These are phyloP conservation scores for Brachionus manjavacas DNA, from an alignment of 1,140 invertebrate species.

Conservation along the genomic window DNA sequence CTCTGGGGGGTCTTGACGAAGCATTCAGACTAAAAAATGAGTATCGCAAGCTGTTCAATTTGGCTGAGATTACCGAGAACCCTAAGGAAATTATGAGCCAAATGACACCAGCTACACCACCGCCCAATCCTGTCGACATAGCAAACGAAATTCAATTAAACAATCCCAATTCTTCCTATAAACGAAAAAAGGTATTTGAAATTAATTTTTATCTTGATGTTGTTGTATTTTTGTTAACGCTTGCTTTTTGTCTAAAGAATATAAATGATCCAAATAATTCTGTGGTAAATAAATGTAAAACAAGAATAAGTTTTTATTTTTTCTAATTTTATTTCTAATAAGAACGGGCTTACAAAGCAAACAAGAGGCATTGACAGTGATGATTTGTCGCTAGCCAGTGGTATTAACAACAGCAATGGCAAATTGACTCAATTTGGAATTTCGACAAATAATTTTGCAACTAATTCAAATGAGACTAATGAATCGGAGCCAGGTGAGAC, in stretches of 20 bases:
- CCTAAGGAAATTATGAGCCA: slow-evolving; percentile 82
- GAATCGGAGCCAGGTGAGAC: background rate
- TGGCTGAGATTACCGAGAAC: slow-evolving; percentile 77
- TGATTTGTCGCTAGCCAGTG: background rate
- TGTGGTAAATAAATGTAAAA: background rate
- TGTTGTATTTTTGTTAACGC: background rate
- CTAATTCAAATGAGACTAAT: background rate
- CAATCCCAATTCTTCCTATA: background rate
- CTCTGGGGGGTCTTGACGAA: slow-evolving; percentile 78
- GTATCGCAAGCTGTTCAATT: slow-evolving; percentile 67
- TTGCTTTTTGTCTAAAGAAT: background rate
- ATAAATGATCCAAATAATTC: background rate
- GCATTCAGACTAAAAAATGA: slow-evolving; percentile 70
- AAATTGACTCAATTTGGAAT: background rate
- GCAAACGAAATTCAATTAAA: slow-evolving; percentile 62
- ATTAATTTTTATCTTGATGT: background rate
- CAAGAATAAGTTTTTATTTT: background rate
- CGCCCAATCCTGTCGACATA: slow-evolving; percentile 82
- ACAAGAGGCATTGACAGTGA: slow-evolving; percentile 34
- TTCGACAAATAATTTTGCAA: background rate
- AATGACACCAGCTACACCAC: slow-evolving; percentile 90
- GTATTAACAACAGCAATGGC: slow-evolving; percentile 4
- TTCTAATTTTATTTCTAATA: background rate
- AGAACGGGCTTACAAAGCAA: slow-evolving; percentile 40
- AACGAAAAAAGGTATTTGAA: slow-evolving; percentile 37